Percentiles rank a stretch among this genome's conserved stretches.
Evolutionary conservation across 2,888 invertebrate species (phyloP).

Genomic region (Callyntrura sp.): DNA sequence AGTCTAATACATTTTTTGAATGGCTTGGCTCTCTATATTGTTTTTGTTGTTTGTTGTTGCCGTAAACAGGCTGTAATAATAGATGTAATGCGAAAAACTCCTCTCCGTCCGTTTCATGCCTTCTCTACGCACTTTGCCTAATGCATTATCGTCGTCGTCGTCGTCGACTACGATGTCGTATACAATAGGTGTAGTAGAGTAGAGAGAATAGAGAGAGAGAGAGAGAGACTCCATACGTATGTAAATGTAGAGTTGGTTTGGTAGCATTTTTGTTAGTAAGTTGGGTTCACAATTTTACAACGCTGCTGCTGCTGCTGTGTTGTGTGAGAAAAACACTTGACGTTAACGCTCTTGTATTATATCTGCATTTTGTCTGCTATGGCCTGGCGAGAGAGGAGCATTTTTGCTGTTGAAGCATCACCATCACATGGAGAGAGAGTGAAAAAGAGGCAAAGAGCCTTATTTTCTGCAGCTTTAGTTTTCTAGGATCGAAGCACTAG

Average conservation of each 20-base stretch:
- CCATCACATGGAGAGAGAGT: slow-evolving; percentile 14
- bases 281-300: not conserved
- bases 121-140: too few relatives aligned
- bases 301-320: too few relatives aligned
- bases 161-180: too few relatives aligned
- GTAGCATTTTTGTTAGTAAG: too few relatives aligned
- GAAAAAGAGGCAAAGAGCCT: not conserved
- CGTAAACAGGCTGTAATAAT: slow-evolving; percentile 26
- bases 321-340: slow-evolving; percentile 17
- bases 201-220: too few relatives aligned
- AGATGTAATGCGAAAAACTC: not conserved
- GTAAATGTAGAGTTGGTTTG: too few relatives aligned
- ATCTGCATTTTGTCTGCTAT: not conserved
- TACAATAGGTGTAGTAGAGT: too few relatives aligned
- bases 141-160: too few relatives aligned
- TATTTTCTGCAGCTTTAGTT: slow-evolving; percentile 15
- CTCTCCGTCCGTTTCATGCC: too few relatives aligned
- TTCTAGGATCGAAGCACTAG: slow-evolving; percentile 18
- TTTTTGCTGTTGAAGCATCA: slow-evolving; percentile 37
- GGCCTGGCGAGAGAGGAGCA: slow-evolving; percentile 2
- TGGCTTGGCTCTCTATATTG: too few relatives aligned
- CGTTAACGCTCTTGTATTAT: not conserved
- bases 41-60: not conserved
- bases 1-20: too few relatives aligned
- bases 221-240: too few relatives aligned